A percentile compares a stretch with the other conserved stretches of the same genome.
Evolutionary conservation across 2,888 invertebrate species (phyloP).

Genomic region (Drosophila fulvimacula): DNA sequence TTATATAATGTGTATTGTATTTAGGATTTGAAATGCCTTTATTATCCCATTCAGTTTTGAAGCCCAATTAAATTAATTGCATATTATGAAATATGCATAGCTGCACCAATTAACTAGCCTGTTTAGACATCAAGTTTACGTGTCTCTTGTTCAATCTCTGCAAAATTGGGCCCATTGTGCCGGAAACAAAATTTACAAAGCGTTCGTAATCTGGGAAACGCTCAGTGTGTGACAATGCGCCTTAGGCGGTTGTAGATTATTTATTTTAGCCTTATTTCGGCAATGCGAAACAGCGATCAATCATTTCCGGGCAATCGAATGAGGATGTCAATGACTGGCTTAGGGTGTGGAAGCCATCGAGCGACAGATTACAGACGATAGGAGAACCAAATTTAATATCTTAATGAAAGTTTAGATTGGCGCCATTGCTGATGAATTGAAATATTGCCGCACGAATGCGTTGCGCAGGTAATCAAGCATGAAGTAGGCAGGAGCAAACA

Average conservation of each 20-base stretch:
- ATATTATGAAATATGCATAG: neutral
- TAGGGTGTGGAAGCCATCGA: constrained; percentile 5
- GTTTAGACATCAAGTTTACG: neutral
- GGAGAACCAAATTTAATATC: constrained; percentile 60
- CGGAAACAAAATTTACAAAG: constrained; percentile 9
- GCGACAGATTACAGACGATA: neutral
- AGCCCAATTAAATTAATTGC: neutral
- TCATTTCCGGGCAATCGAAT: constrained; percentile 76
- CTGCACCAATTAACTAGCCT: neutral
- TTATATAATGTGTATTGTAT: neutral
- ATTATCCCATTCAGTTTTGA: neutral
- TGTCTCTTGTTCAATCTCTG: constrained; percentile 51
- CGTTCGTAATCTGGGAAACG: constrained; percentile 31
- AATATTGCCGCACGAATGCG: constrained; percentile 77
- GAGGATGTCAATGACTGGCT: constrained; percentile 44
- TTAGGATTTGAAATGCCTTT: neutral
- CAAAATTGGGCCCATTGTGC: constrained; percentile 42
- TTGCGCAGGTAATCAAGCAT: constrained; percentile 74
- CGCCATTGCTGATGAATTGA: constrained; percentile 72
- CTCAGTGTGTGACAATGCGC: constrained; percentile 47
- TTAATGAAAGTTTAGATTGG: constrained; percentile 73
- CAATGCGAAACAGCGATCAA: constrained; percentile 57
- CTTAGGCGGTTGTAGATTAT: constrained; percentile 47
- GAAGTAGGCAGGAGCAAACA: constrained; percentile 49
- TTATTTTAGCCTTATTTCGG: constrained; percentile 53